These are phyloP conservation scores for Crax fasciolata DNA, from an alignment of 2,797 vertebrate species.

Conservation along the genomic window DNA sequence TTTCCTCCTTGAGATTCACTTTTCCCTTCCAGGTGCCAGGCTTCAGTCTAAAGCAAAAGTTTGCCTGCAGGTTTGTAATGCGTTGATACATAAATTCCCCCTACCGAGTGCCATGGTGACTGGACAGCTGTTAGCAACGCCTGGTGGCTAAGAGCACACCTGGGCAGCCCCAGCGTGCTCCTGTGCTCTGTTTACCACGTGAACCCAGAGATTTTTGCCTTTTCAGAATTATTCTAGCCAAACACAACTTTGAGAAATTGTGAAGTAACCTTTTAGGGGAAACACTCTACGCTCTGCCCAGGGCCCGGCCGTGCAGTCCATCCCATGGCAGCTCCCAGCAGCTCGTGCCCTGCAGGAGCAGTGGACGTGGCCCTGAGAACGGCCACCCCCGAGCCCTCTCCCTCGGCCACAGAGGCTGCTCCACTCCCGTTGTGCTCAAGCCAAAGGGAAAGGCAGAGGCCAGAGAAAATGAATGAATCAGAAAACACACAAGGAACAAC, in stretches of 20 bases:
- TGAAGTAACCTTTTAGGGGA: neutral
- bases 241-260: neutral
- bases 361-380: neutral
- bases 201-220: neutral
- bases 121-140: neutral
- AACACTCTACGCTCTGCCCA: accelerated
- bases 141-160: accelerated
- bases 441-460: conserved; percentile 29
- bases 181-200: neutral
- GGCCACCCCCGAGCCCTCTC: neutral
- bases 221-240: neutral
- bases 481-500: neutral
- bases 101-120: neutral
- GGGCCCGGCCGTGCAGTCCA: accelerated
- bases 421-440: neutral
- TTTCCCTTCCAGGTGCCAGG: accelerated
- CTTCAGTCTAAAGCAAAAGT: neutral
- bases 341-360: neutral
- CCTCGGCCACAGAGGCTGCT: neutral
- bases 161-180: neutral
- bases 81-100: accelerated
- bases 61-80: neutral
- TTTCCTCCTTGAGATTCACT: neutral
- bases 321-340: neutral
- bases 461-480: conserved; percentile 23